Evolutionary conservation across 2,888 invertebrate species (phyloP).

Genomic region (Morpho helenor): DNA sequence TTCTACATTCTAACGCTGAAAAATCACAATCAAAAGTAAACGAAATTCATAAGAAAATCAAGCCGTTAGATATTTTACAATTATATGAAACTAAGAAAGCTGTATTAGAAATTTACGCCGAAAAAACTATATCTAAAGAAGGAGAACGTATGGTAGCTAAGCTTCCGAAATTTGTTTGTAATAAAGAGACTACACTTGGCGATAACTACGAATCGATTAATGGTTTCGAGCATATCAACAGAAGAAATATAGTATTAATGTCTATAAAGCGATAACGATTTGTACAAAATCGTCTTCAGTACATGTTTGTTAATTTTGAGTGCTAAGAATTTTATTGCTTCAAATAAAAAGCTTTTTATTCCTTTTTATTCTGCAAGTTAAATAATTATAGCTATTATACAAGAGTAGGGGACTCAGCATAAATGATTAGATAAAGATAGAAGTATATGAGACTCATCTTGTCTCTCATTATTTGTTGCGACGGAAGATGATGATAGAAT

Average conservation of each 20-base stretch:
- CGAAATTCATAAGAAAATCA: slow-evolving; percentile 11
- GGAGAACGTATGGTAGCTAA: slow-evolving; percentile 49
- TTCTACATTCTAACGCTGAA: slow-evolving; percentile 24
- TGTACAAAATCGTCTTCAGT: slow-evolving; percentile 11
- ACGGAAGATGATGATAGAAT: no score
- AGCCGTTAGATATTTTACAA: slow-evolving; percentile 49
- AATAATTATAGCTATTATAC: no score
- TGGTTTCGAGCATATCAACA: slow-evolving; percentile 31
- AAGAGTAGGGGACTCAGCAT: no score
- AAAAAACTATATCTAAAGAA: slow-evolving; percentile 38
- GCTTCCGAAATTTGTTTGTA: slow-evolving; percentile 53
- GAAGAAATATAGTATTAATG: slow-evolving; percentile 39
- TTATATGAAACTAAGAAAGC: slow-evolving; percentile 61
- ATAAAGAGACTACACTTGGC: slow-evolving; percentile 37
- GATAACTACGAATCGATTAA: slow-evolving; percentile 14
- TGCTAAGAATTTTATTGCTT: neutral
- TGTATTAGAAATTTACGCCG: slow-evolving; percentile 60
- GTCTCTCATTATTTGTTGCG: no score
- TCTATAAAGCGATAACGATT: slow-evolving; percentile 32
- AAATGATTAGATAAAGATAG: no score
- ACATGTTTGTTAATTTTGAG: neutral
- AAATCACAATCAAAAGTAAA: neutral
- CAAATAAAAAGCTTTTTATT: neutral
- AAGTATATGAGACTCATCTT: no score
- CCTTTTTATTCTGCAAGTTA: neutral